These are phyloP conservation scores for Daubentonia madagascariensis DNA, from an alignment of 2,113 vertebrate species.

Conservation along the genomic window DNA sequence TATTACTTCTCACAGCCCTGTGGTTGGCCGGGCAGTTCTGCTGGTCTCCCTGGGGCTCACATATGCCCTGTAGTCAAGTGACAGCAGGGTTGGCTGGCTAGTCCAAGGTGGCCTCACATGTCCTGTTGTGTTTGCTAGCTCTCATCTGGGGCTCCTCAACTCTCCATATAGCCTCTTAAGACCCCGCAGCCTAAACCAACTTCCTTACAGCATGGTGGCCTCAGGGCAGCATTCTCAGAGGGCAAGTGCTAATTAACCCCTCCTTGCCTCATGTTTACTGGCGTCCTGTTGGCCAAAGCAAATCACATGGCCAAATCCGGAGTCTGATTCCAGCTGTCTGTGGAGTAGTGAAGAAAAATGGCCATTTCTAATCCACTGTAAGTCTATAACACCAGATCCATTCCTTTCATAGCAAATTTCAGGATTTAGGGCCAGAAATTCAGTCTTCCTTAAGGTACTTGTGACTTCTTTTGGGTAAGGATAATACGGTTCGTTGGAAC, in stretches of 20 bases:
- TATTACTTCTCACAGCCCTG: not conserved
- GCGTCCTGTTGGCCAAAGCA: not conserved
- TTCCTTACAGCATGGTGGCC: not conserved
- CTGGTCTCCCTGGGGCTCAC: not conserved
- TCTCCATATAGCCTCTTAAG: not conserved
- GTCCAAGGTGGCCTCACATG: accelerated
- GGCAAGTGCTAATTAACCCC: not conserved
- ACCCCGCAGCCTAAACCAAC: not conserved
- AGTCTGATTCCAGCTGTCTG: not conserved
- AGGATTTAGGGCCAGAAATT: not conserved
- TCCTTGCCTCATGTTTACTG: not conserved
- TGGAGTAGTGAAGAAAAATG: not conserved
- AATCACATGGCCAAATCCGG: not conserved
- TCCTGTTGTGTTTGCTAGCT: no score
- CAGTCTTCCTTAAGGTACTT: not conserved
- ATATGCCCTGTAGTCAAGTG: not conserved
- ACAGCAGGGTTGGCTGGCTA: not conserved
- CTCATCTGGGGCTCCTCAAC: not conserved
- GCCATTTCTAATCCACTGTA: not conserved
- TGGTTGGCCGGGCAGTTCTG: not conserved
- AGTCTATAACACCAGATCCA: not conserved
- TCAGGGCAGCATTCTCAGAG: not conserved
- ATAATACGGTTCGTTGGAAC: not conserved
- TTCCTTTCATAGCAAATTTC: not conserved
- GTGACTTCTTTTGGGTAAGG: not conserved